A percentile compares a stretch with the other conserved stretches of the same genome.
phyloP scores from a whole-genome alignment of 2,888 invertebrate genomes.

The Rhorus exstirpatorius region DNA sequence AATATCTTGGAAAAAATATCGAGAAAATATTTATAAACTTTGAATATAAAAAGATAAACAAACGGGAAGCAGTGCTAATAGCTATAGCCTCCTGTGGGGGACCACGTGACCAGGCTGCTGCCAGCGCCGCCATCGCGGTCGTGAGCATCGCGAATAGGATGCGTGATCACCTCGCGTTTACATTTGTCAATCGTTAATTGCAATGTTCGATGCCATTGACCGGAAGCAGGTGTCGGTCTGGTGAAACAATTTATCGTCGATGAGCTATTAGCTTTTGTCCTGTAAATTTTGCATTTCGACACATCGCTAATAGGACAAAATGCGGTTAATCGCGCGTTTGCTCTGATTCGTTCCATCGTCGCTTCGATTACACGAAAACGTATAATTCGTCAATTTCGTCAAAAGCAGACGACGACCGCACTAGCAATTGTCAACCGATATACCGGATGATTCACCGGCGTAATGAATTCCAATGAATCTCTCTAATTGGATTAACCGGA shows the following conservation, averaged over 20 bases:
- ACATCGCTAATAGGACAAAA: not conserved
- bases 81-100: no score
- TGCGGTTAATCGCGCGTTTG: conserved; percentile 36
- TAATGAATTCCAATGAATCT: conserved; percentile 30
- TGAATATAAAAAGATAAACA: no score
- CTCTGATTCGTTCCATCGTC: conserved; percentile 19
- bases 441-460: conserved; percentile 1
- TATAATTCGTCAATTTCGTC: conserved; percentile 38
- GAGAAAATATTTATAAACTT: no score
- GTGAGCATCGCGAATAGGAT: no score
- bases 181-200: conserved; percentile 8
- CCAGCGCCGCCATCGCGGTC: no score
- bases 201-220: not conserved
- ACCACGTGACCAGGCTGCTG: no score
- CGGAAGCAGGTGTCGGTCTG: not conserved
- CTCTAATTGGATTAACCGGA: not conserved
- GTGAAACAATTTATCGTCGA: conserved; percentile 18
- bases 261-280: conserved; percentile 2
- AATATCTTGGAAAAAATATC: no score
- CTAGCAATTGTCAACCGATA: conserved; percentile 23
- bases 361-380: conserved; percentile 37
- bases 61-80: no score
- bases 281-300: conserved; percentile 3
- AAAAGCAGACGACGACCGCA: no score
- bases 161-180: no score